A percentile compares a stretch with the other conserved stretches of the same genome.
phyloP scores from a whole-genome alignment of 1,140 invertebrate species.

The Eriocheir sinensis region DNA sequence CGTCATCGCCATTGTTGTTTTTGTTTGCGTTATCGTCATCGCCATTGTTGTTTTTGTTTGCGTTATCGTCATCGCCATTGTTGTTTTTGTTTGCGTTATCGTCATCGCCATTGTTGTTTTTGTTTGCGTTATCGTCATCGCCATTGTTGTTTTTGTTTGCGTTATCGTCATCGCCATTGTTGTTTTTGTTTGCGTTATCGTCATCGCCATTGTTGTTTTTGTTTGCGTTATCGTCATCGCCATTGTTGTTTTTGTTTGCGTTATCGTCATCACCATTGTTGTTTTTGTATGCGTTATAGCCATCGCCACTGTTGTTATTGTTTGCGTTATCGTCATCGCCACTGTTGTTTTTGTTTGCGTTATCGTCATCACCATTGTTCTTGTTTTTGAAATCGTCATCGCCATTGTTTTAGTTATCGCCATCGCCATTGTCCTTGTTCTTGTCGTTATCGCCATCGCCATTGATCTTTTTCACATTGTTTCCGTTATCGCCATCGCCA shows the following conservation, averaged over 20 bases:
- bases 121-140: too few species aligned
- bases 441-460: neutral
- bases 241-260: neutral
- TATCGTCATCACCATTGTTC: constrained; percentile 1
- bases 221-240: neutral
- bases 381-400: neutral
- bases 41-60: too few species aligned
- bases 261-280: constrained; percentile 13
- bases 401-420: neutral
- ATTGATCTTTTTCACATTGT: too few species aligned
- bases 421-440: neutral
- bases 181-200: neutral
- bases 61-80: too few species aligned
- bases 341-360: neutral
- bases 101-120: too few species aligned
- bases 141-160: neutral
- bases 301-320: constrained; percentile 11
- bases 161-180: neutral
- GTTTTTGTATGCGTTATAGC: neutral
- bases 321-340: neutral
- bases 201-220: neutral
- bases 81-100: too few species aligned
- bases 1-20: too few species aligned
- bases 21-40: too few species aligned
- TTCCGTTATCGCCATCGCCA: too few species aligned